Percentiles rank a stretch among this genome's conserved stretches.
These are phyloP conservation scores for Pocillopora damicornis DNA, from an alignment of 64 coral and sea anemone species.

Conservation along the genomic window DNA sequence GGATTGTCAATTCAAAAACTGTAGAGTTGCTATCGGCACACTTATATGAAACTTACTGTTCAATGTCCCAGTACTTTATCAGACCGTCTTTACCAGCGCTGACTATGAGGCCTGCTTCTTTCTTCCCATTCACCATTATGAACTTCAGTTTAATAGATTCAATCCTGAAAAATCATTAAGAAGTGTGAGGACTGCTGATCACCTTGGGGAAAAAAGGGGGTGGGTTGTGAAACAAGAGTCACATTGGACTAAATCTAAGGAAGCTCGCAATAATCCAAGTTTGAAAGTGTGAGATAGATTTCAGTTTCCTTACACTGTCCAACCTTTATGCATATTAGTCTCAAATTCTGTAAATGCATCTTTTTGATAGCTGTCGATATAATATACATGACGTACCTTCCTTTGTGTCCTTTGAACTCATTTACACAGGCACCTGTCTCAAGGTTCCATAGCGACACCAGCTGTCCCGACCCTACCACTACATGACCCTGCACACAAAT, in stretches of 20 bases:
- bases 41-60: constrained; percentile 49
- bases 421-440: constrained; percentile 62
- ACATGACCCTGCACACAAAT: constrained; percentile 59
- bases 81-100: constrained; percentile 91
- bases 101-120: constrained; percentile 75
- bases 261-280: no score
- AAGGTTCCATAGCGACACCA: constrained; percentile 83
- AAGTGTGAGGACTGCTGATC: no score
- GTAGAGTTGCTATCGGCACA: no score
- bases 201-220: no score
- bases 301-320: no score
- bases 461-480: constrained; percentile 62
- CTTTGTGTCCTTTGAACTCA: constrained; percentile 91
- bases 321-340: no score
- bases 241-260: no score
- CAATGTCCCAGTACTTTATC: constrained; percentile 97
- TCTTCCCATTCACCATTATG: constrained; percentile 85
- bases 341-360: no score
- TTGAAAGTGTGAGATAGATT: no score
- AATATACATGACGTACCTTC: constrained; percentile 45
- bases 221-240: no score
- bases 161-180: constrained; percentile 41
- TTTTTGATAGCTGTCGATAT: not conserved
- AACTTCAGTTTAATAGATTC: constrained; percentile 79
- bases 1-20: no score